Percentiles rank a stretch among this genome's conserved stretches.
Evolutionary conservation across 2,113 vertebrate genomes (phyloP).

Genomic region (Microcebus griseorufus): DNA sequence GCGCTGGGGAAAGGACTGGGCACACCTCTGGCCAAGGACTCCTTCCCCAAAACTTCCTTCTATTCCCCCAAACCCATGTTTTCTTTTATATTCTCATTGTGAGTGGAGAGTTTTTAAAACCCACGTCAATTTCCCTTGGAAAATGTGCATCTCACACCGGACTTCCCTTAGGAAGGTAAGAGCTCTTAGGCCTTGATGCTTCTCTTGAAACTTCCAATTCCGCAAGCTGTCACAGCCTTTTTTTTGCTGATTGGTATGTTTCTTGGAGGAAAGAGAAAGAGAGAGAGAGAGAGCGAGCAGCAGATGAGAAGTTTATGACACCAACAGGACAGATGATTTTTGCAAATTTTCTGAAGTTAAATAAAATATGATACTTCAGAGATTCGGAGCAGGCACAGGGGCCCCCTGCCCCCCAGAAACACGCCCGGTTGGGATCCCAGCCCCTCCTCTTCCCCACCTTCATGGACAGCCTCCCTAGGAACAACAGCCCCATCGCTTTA

Average conservation of each 20-base stretch:
- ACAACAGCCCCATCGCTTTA: fast-evolving
- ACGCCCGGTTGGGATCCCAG: too few species aligned
- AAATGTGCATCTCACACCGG: neutral
- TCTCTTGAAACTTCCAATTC: neutral
- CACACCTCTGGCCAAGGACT: neutral
- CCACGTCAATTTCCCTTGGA: neutral
- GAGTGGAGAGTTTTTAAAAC: neutral
- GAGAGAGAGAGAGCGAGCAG: neutral
- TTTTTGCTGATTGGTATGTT: neutral
- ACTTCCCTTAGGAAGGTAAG: neutral
- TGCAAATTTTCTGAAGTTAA: neutral
- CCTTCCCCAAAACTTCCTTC: neutral
- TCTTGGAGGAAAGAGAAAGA: neutral
- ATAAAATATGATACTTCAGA: neutral
- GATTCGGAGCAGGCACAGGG: neutral
- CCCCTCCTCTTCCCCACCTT: neutral
- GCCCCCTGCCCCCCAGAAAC: neutral
- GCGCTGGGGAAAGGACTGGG: neutral
- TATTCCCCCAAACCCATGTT: neutral
- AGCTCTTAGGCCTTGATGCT: neutral
- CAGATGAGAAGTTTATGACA: neutral
- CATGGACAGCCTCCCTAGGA: neutral
- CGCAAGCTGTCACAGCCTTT: neutral
- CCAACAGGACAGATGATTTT: neutral
- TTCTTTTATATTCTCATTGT: neutral